Percentiles rank a stretch among this genome's conserved stretches.
These are phyloP conservation scores for Escarpia spicata DNA, from an alignment of 2,888 invertebrate species.

Conservation along the genomic window DNA sequence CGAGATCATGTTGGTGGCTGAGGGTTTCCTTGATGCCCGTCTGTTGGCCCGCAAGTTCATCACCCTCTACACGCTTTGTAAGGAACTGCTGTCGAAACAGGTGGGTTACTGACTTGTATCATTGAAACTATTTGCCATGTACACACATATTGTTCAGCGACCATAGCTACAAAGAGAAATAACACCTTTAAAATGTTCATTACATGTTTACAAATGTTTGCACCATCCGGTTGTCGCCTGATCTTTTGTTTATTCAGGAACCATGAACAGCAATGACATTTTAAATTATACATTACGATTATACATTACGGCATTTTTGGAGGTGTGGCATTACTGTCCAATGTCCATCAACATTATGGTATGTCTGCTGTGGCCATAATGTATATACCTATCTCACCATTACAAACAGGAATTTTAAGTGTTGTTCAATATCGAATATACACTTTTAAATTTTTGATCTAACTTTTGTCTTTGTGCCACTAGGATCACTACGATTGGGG, in stretches of 20 bases:
- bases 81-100: constrained; percentile 87
- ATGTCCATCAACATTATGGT: background rate
- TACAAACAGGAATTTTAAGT: no score
- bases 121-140: background rate
- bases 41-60: constrained; percentile 94
- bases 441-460: background rate
- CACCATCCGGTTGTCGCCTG: no score
- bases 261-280: background rate
- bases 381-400: background rate
- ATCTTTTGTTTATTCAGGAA: background rate
- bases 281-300: background rate
- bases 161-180: no score
- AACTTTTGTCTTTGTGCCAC: constrained; percentile 2
- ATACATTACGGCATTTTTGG: background rate
- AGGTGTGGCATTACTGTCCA: background rate
- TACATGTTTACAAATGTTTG: no score
- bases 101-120: constrained; percentile 33
- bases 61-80: constrained; percentile 92
- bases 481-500: constrained; percentile 98
- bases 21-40: constrained; percentile 95
- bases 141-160: no score
- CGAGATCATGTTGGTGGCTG: constrained; percentile 97
- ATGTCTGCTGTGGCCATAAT: background rate
- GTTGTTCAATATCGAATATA: no score
- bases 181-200: no score